Evolutionary conservation across 2,797 vertebrate genomes (phyloP).

Genomic region (Halcyon badia): DNA sequence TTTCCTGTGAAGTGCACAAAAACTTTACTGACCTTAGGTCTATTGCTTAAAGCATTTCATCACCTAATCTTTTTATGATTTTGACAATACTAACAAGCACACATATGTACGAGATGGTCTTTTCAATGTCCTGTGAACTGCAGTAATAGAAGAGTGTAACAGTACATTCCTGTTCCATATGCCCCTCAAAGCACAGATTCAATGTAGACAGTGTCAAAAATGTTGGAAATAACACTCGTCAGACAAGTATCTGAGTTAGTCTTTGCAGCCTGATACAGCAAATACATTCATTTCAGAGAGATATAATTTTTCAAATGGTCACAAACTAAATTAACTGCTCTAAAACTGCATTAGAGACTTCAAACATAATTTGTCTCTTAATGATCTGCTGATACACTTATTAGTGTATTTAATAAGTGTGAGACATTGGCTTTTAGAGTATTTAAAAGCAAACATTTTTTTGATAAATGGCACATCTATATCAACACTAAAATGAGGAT

Average conservation of each 20-base stretch:
- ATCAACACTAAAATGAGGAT: background rate
- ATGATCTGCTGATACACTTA: background rate
- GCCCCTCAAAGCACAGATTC: background rate
- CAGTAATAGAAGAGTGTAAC: background rate
- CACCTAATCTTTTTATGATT: constrained; percentile 29
- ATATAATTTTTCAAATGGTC: background rate
- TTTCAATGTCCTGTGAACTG: background rate
- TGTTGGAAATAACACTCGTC: background rate
- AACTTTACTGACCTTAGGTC: constrained; percentile 35
- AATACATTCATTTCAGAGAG: background rate
- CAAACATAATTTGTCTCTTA: background rate
- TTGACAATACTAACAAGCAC: constrained; percentile 50
- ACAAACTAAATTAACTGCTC: background rate
- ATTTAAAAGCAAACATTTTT: background rate
- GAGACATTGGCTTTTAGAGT: no score
- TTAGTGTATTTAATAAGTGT: no score
- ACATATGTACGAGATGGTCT: background rate
- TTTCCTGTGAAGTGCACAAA: constrained; percentile 71
- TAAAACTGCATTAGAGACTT: background rate
- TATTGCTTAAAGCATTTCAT: constrained; percentile 66
- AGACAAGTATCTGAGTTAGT: background rate
- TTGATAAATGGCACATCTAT: background rate
- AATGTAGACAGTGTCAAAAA: background rate
- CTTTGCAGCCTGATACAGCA: background rate
- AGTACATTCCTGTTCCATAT: background rate